Conservation (phyloP, 2,888 invertebrate species). For the Anodontia alba region DNA sequence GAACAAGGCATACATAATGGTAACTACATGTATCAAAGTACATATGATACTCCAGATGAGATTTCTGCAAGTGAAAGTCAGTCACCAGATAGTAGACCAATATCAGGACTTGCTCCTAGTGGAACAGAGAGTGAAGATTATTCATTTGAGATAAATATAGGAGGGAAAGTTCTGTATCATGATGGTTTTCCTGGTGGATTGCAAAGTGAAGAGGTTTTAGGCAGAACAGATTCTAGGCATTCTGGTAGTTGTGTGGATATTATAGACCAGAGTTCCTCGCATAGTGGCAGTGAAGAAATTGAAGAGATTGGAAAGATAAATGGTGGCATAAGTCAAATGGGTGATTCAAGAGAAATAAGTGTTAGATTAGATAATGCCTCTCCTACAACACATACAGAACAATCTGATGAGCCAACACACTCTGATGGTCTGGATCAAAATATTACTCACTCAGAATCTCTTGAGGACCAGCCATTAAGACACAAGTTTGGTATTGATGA, state of each 20-base stretch:
- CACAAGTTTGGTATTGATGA: constrained; percentile 73
- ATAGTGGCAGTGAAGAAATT: constrained; percentile 57
- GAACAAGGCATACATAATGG: background rate
- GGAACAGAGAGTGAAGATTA: constrained; percentile 15
- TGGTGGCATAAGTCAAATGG: constrained; percentile 18
- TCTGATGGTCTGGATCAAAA: constrained; percentile 11
- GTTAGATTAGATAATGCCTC: constrained; percentile 22
- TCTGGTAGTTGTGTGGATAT: constrained; percentile 26
- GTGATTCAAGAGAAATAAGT: constrained; percentile 16
- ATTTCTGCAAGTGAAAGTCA: constrained; percentile 27
- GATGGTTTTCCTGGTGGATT: constrained; percentile 14
- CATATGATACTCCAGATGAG: constrained; percentile 8
- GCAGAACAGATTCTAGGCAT: constrained; percentile 39
- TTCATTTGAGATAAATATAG: background rate
- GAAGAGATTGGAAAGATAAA: constrained; percentile 45
- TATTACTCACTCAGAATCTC: background rate
- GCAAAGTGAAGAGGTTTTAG: constrained; percentile 11
- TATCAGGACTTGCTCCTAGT: constrained; percentile 11
- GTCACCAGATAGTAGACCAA: constrained; percentile 24
- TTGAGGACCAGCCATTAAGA: constrained; percentile 61
- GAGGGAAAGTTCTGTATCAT: background rate
- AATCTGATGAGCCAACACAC: constrained; percentile 38
- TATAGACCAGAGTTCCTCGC: constrained; percentile 31
- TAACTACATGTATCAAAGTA: background rate
- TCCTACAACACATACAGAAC: constrained; percentile 37